Evolutionary conservation across 2,113 vertebrate species (phyloP).

Genomic region (Mormyrus iriodes): DNA sequence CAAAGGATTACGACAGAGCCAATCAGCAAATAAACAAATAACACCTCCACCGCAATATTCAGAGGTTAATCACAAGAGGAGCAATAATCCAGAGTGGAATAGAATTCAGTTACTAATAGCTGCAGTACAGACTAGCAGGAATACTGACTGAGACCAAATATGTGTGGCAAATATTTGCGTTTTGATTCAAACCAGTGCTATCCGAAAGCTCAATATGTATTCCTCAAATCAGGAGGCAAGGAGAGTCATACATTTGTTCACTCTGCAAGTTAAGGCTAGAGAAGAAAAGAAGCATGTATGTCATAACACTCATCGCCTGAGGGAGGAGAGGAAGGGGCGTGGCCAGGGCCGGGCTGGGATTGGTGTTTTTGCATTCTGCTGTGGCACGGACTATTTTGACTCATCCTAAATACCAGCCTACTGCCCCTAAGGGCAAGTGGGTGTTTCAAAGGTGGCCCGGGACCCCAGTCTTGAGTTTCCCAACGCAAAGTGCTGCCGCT

Average conservation of each 20-base stretch:
- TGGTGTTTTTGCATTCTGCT: slow-evolving; percentile 40
- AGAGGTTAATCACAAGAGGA: background rate
- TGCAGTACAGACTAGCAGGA: background rate
- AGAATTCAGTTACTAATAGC: background rate
- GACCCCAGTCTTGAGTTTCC: slow-evolving; percentile 56
- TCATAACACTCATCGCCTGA: slow-evolving; percentile 27
- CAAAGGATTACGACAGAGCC: slow-evolving; percentile 51
- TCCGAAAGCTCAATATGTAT: background rate
- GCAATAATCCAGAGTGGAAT: background rate
- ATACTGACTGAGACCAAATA: background rate
- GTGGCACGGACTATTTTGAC: slow-evolving; percentile 53
- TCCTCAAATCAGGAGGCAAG: background rate
- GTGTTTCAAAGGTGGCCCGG: slow-evolving; percentile 51
- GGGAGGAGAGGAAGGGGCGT: slow-evolving; percentile 24
- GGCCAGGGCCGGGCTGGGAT: slow-evolving; percentile 34
- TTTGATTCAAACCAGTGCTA: background rate
- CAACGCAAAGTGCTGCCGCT: slow-evolving; percentile 28
- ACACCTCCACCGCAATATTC: slow-evolving; percentile 19
- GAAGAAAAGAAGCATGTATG: background rate
- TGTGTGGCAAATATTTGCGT: background rate
- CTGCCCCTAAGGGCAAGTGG: slow-evolving; percentile 49
- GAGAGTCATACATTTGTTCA: background rate
- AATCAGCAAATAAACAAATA: slow-evolving; percentile 46
- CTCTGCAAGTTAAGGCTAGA: slow-evolving; percentile 7
- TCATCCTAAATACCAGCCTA: slow-evolving; percentile 55